These are phyloP conservation scores for Hydractinia echinata DNA, from an alignment of 30 jellyfish, hydroid and myxozoan genomes.

Conservation along the genomic window DNA sequence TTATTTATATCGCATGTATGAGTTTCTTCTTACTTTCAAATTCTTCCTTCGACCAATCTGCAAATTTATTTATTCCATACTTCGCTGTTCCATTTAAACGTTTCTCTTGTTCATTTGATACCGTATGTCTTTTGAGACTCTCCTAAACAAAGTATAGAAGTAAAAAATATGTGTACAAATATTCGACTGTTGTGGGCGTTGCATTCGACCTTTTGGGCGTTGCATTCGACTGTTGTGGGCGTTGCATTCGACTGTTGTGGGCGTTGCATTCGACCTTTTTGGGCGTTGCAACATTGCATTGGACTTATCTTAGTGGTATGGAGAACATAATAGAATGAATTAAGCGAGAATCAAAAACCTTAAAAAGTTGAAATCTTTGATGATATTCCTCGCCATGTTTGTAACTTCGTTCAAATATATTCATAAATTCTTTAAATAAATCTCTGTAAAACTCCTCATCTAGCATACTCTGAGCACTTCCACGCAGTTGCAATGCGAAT, in stretches of 20 bases:
- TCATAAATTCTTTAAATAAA: slow-evolving; percentile 40
- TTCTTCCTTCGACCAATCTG: slow-evolving; percentile 71
- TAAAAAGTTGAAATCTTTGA: slow-evolving; percentile 18
- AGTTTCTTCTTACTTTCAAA: slow-evolving; percentile 44
- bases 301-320: too few species aligned
- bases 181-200: too few species aligned
- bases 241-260: too few species aligned
- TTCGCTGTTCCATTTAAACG: slow-evolving; percentile 25
- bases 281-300: too few species aligned
- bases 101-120: slow-evolving; percentile 35
- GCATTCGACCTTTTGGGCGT: too few species aligned
- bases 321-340: background rate
- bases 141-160: slow-evolving; percentile 13
- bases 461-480: too few species aligned
- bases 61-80: slow-evolving; percentile 63
- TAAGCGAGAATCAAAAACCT: slow-evolving; percentile 10
- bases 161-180: too few species aligned
- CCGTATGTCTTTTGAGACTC: slow-evolving; percentile 54
- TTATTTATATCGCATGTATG: background rate
- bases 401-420: slow-evolving; percentile 38
- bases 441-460: too few species aligned
- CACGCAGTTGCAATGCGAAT: too few species aligned
- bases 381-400: slow-evolving; percentile 38
- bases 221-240: too few species aligned
- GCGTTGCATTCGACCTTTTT: too few species aligned